Evolutionary conservation across 2,113 vertebrate genomes (phyloP).

Genomic region (Pan troglodytes): NHGRI_mPanTro3-v2.1_pri NC_072410.2:109948501-109949000

Average conservation of each 20-base stretch:
- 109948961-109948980: neutral
- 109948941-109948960: neutral
- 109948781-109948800: neutral
- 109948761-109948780: accelerated
- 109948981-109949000: neutral
- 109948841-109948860: neutral
- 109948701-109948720: neutral
- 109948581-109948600: neutral
- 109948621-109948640: neutral
- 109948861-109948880: neutral
- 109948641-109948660: neutral
- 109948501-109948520: neutral
- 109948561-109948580: neutral
- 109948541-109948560: neutral
- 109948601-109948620: neutral
- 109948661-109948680: neutral
- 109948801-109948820: neutral
- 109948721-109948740: too few species aligned
- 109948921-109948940: neutral
- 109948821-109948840: neutral
- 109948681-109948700: too few species aligned
- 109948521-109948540: too few species aligned
- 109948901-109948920: neutral
- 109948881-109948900: neutral
- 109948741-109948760: neutral